Conservation (phyloP, 2,113 vertebrate genomes). For the Megaceryle torquata region DNA sequence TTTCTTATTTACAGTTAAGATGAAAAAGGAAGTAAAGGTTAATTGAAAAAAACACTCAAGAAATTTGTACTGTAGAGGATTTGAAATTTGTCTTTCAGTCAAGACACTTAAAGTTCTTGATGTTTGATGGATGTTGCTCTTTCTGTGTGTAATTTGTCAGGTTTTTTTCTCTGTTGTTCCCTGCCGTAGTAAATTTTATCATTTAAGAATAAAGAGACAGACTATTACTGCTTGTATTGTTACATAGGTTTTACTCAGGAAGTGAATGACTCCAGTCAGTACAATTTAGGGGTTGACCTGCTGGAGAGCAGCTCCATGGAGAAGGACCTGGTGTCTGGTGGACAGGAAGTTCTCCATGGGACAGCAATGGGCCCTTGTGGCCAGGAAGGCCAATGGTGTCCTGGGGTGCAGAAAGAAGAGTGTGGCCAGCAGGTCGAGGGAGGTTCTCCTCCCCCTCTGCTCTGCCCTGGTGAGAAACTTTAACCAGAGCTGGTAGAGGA, state of each 20-base stretch:
- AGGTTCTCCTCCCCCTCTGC: too few species aligned
- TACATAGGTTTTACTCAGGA: background rate
- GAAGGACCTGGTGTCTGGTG: too few species aligned
- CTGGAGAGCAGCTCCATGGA: too few species aligned
- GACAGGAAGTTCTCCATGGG: too few species aligned
- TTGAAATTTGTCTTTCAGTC: background rate
- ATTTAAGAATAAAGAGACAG: background rate
- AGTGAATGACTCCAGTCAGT: background rate
- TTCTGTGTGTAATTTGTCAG: background rate
- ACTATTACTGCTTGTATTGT: background rate
- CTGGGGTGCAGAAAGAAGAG: too few species aligned
- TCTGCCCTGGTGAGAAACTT: too few species aligned
- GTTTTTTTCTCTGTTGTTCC: background rate
- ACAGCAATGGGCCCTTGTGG: too few species aligned
- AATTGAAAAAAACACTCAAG: background rate
- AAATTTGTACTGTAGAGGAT: background rate
- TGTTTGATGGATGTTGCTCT: background rate
- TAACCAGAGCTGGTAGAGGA: background rate
- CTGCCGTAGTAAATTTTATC: background rate
- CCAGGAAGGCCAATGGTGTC: too few species aligned
- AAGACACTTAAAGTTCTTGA: background rate
- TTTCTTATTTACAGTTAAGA: background rate
- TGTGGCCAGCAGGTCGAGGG: too few species aligned
- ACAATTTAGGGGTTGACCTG: too few species aligned
- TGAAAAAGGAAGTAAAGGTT: background rate